These are phyloP conservation scores for Caenorhabditis sp. DNA, from an alignment of 2,888 invertebrate genomes.

Conservation along the genomic window DNA sequence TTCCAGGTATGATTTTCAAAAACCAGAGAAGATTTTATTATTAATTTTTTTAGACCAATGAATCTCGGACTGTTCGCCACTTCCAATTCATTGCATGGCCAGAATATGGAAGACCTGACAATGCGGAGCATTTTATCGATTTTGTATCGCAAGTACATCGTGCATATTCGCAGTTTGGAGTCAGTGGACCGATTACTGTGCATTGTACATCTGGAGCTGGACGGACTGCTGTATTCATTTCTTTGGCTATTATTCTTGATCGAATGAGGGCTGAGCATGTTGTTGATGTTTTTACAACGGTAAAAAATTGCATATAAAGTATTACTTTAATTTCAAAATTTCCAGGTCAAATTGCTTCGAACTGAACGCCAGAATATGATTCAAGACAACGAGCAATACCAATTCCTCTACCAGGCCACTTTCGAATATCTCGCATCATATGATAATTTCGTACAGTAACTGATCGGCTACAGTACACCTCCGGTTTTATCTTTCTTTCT, in stretches of 20 bases:
- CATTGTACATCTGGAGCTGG: slow-evolving; percentile 90
- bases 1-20: slow-evolving; percentile 77
- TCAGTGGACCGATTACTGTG: slow-evolving; percentile 95
- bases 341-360: slow-evolving; percentile 84
- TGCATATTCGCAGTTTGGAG: slow-evolving; percentile 99
- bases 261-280: slow-evolving; percentile 99
- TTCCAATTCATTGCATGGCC: slow-evolving; percentile 80
- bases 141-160: slow-evolving; percentile 98
- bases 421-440: slow-evolving; percentile 83
- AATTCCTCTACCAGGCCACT: slow-evolving; percentile 98
- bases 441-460: slow-evolving; percentile 26
- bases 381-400: slow-evolving; percentile 99
- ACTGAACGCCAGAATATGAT: slow-evolving; percentile 99
- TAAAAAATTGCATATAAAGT: no score
- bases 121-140: slow-evolving; percentile 97
- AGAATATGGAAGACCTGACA: slow-evolving; percentile 83
- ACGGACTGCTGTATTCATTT: slow-evolving; percentile 96
- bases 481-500: not conserved
- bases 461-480: not conserved
- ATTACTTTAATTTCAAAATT: not conserved
- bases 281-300: slow-evolving; percentile 98
- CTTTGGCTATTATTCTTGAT: slow-evolving; percentile 94
- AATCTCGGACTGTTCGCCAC: slow-evolving; percentile 91
- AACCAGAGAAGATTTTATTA: not conserved
- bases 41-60: slow-evolving; percentile 79